Percentiles rank a stretch among this genome's conserved stretches.
phyloP scores from a whole-genome alignment of 2,113 vertebrate species.

The Oncorhynchus keta region DNA sequence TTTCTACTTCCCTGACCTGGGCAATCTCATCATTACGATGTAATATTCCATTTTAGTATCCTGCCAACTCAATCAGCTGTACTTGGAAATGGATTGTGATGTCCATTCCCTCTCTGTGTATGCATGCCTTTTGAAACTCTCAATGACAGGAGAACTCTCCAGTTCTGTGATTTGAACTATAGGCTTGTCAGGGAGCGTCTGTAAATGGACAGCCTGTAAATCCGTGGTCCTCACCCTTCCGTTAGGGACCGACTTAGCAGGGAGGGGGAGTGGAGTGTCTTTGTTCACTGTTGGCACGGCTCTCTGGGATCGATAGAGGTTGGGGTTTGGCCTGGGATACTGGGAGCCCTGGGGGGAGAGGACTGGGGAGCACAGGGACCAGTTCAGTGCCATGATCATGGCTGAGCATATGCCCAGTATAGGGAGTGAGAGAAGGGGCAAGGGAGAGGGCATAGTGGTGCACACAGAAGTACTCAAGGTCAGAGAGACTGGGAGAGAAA shows the following conservation, averaged over 20 bases:
- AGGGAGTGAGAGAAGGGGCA: neutral
- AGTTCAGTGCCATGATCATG: constrained; percentile 18
- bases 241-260: neutral
- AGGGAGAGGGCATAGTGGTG: neutral
- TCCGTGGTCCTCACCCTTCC: neutral
- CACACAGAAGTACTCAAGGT: neutral
- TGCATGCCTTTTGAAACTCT: no score
- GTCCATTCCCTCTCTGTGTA: no score
- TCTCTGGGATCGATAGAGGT: neutral
- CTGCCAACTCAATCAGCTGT: no score
- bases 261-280: neutral
- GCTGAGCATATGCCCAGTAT: constrained; percentile 22
- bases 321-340: neutral
- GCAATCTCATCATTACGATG: no score
- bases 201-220: neutral
- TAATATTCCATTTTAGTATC: no score
- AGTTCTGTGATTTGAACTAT: no score
- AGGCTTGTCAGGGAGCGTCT: no score
- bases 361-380: neutral
- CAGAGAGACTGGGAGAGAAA: neutral
- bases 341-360: constrained; percentile 6
- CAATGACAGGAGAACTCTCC: no score
- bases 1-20: no score
- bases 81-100: no score
- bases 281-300: neutral